phyloP scores from a whole-genome alignment of 2,113 vertebrate genomes.

The Indicator maculatus region DNA sequence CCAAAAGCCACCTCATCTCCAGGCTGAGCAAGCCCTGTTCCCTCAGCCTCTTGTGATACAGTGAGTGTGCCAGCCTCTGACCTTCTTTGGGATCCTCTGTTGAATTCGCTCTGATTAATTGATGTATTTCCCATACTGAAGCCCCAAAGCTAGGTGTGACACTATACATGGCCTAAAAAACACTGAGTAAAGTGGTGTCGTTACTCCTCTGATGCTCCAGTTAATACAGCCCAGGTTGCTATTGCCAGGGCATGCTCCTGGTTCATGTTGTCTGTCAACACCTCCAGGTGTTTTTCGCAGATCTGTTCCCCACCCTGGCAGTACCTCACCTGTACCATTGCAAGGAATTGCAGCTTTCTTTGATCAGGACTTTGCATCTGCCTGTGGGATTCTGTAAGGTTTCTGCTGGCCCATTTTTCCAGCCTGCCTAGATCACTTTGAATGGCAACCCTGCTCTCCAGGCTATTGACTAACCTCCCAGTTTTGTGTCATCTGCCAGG shows the following conservation, averaged over 20 bases:
- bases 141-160: not conserved
- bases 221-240: no score
- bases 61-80: not conserved
- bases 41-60: not conserved
- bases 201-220: not conserved
- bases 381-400: not conserved
- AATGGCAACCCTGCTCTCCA: not conserved
- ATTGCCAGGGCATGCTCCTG: no score
- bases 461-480: no score
- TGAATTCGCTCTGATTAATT: not conserved
- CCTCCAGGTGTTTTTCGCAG: not conserved
- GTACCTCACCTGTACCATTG: not conserved
- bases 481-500: not conserved
- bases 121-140: not conserved
- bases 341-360: not conserved
- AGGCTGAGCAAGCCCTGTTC: not conserved
- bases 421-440: not conserved
- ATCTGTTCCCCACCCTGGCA: not conserved
- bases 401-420: not conserved
- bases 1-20: not conserved
- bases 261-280: not conserved
- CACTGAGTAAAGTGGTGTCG: not conserved
- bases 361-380: not conserved
- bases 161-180: not conserved
- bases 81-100: not conserved